phyloP scores from a whole-genome alignment of 2,797 vertebrate species.

The Halcyon badia region DNA sequence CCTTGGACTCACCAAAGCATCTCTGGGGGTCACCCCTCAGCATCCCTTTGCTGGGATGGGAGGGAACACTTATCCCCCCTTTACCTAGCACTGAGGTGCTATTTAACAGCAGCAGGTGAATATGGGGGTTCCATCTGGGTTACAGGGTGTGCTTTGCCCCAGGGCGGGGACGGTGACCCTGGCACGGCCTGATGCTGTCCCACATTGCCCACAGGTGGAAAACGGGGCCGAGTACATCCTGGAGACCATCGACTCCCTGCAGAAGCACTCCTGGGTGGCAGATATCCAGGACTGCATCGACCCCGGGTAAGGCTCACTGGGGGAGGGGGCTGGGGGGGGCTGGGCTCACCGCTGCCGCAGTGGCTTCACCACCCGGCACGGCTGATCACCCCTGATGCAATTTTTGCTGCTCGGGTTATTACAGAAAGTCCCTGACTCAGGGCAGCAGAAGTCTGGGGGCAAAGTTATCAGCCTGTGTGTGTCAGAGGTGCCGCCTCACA shows the following conservation, averaged over 20 bases:
- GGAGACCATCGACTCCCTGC: constrained; percentile 97
- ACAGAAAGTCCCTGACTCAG: background rate
- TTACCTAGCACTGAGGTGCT: background rate
- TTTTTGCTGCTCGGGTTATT: background rate
- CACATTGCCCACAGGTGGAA: constrained; percentile 85
- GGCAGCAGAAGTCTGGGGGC: background rate
- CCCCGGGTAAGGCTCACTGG: constrained; percentile 86
- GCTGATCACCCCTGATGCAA: background rate
- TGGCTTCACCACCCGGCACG: rapidly evolving
- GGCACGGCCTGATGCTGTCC: background rate
- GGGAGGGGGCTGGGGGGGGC: background rate
- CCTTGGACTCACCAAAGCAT: background rate
- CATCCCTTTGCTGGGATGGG: background rate
- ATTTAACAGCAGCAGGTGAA: background rate
- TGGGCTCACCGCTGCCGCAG: rapidly evolving
- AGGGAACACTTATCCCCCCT: background rate
- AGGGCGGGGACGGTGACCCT: rapidly evolving
- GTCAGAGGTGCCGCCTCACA: background rate
- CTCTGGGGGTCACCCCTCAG: background rate
- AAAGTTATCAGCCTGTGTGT: background rate
- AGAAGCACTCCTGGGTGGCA: constrained; percentile 99
- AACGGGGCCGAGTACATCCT: constrained; percentile 96
- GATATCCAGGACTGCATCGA: constrained; percentile 99
- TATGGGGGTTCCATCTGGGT: rapidly evolving
- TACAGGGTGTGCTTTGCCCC: background rate